Evolutionary conservation across 2,888 invertebrate species (phyloP), one percentile per base, ranked within the genome.

Genomic region (Oasisia sp.): DNA sequence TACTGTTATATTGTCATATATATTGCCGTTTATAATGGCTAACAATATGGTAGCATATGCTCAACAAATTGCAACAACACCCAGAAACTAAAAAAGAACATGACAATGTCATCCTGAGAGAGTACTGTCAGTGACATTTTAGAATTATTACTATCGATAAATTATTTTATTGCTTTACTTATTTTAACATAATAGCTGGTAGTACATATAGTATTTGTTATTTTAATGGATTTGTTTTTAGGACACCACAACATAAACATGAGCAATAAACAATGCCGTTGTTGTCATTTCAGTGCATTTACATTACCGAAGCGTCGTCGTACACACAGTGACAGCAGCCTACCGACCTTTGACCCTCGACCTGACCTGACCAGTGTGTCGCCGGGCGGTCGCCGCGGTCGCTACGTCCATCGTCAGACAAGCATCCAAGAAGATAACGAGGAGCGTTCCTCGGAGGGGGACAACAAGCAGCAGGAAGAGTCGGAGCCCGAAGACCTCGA

Each of bases 241-340:
- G 56, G 19, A 7, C 3, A 74, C 7, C 74, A 74, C 74, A 74
- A 27, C 27, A n/a, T 74, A 74, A 74, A 74, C 74, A 74, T 27
- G 74, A 74, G 74, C 5, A 5, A 74, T 74, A 74, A 74, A 74
- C n/a, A 74, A 27, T 27, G 7, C 5, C 74, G n/a, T n/a, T 74
- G 7, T 74, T 74, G 74, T 50, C 74, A 74, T 74, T 74, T 5
- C 74, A 74, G 74, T 74, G 74, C 74, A 74, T 74, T 74, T n/a
- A 74, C 74, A 19, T 74, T 74, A 27, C 74, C 74, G 4, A 74
- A 74, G 74, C 74, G 74, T 74, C 74, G 74, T 7, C 74, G 74
- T 74, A 74, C 74, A 74, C 74, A 74, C 74, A 74, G 74, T n/a
- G 74, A 74, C 74, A 74, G 74, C 74, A 74, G 74, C 27, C 74